Percentiles rank a stretch among this genome's conserved stretches.
phyloP scores from a whole-genome alignment of 2,888 invertebrate species.

The Acleris holmiana region DNA sequence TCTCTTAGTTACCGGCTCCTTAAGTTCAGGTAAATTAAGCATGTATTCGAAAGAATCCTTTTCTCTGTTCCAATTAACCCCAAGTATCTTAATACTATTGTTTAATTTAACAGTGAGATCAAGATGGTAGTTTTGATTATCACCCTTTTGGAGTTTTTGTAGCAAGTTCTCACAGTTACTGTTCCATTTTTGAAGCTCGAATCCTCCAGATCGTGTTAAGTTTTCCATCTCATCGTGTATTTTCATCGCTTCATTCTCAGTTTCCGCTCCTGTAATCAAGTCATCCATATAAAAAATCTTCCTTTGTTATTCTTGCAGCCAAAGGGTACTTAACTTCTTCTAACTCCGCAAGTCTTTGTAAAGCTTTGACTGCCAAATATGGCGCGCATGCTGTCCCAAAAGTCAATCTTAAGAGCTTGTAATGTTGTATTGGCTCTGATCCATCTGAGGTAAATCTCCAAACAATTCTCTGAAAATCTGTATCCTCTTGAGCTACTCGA shows the following conservation, averaged over 20 bases:
- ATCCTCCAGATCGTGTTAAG: conserved; percentile 40
- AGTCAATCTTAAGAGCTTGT: conserved; percentile 5
- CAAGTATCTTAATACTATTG: conserved; percentile 42
- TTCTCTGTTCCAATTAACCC: conserved; percentile 44
- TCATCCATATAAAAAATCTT: conserved; percentile 41
- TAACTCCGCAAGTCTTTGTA: conserved; percentile 35
- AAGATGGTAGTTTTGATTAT: conserved; percentile 4
- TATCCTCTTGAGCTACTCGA: conserved; percentile 15
- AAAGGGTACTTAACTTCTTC: conserved; percentile 30
- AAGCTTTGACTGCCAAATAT: conserved; percentile 13
- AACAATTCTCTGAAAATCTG: background rate
- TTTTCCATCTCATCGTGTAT: conserved; percentile 40
- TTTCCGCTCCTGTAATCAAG: conserved; percentile 38
- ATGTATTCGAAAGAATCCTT: conserved; percentile 42
- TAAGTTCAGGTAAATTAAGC: conserved; percentile 30
- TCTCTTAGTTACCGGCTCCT: conserved; percentile 41
- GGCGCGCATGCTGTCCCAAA: conserved; percentile 14
- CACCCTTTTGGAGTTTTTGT: background rate
- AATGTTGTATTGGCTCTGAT: conserved; percentile 7
- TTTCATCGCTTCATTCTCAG: conserved; percentile 37
- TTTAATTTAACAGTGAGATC: conserved; percentile 33
- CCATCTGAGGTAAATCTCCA: conserved; percentile 6
- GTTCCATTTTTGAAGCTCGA: conserved; percentile 43
- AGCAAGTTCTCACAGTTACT: conserved; percentile 32
- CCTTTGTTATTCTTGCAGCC: conserved; percentile 36